These are phyloP conservation scores for Saguinus imperator DNA, from an alignment of 2,113 vertebrate genomes.

Conservation along the genomic window DNA sequence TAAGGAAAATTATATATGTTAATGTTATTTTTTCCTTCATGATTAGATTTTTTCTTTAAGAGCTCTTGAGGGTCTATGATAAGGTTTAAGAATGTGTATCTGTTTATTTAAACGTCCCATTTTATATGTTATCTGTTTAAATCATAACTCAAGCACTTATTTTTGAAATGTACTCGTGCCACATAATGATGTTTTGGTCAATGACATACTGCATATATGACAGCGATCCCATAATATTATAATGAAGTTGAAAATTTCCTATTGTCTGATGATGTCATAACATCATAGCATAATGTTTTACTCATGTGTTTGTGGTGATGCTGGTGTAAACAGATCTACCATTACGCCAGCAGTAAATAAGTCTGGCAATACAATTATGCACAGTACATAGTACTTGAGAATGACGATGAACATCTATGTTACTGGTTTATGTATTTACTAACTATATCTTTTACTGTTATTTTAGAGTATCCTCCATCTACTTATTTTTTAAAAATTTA, in stretches of 20 bases:
- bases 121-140: conserved; percentile 48
- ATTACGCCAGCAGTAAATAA: too few species aligned
- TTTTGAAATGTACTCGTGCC: not conserved
- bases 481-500: not conserved
- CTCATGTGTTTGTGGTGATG: not conserved
- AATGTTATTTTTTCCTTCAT: not conserved
- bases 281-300: not conserved
- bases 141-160: conserved; percentile 22
- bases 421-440: not conserved
- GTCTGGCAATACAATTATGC: not conserved
- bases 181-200: not conserved
- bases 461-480: not conserved
- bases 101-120: conserved; percentile 13
- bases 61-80: not conserved
- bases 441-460: not conserved
- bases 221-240: not conserved
- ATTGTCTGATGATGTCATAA: not conserved
- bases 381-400: not conserved
- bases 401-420: not conserved
- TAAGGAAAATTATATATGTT: not conserved
- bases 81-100: conserved; percentile 37
- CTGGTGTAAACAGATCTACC: not conserved
- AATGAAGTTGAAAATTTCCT: not conserved
- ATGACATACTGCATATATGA: not conserved
- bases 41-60: conserved; percentile 14